Evolutionary conservation across 2,888 invertebrate species (phyloP).

Genomic region (Parnassius mnemosyne): DNA sequence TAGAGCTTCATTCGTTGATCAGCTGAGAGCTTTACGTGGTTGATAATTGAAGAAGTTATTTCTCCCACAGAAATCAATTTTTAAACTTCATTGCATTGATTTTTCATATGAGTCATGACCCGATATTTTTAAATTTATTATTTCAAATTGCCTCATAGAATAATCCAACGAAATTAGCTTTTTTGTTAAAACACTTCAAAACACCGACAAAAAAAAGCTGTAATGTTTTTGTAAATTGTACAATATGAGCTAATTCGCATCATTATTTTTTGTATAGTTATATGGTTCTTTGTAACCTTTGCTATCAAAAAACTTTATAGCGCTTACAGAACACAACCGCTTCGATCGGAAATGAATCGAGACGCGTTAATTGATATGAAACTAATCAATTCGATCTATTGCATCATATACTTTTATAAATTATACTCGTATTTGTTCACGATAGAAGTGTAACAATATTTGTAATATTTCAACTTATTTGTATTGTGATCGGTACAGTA

Average conservation of each 20-base stretch:
- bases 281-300: neutral
- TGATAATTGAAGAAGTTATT: too few species aligned
- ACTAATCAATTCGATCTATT: constrained; percentile 7
- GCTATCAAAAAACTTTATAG: neutral
- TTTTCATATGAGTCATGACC: too few species aligned
- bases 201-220: constrained; percentile 1
- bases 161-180: neutral
- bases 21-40: too few species aligned
- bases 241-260: neutral
- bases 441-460: too few species aligned
- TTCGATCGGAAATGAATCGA: neutral
- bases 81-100: too few species aligned
- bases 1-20: too few species aligned
- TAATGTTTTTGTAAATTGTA: constrained; percentile 1
- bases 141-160: too few species aligned
- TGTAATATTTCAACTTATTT: too few species aligned
- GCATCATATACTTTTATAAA: neutral
- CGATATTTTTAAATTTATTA: too few species aligned
- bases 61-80: too few species aligned
- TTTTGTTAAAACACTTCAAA: constrained; percentile 3
- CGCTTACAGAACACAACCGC: neutral
- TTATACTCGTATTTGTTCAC: too few species aligned
- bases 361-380: constrained; percentile 1
- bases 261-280: neutral
- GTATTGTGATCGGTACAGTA: too few species aligned